Evolutionary conservation across 2,797 vertebrate genomes (phyloP).

Genomic region (Thamnophis elegans): DNA sequence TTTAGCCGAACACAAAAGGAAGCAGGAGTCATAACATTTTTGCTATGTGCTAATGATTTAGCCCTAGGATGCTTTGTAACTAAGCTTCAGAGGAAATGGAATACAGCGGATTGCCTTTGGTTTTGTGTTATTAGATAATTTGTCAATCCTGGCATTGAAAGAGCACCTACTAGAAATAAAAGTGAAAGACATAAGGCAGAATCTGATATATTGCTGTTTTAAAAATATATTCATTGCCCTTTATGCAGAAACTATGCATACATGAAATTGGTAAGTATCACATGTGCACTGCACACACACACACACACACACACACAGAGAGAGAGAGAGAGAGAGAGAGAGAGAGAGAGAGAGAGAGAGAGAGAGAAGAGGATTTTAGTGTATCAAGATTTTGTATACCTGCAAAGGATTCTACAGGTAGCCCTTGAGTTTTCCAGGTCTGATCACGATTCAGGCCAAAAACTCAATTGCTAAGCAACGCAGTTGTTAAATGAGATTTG

Average conservation of each 20-base stretch:
- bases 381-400: constrained; percentile 16
- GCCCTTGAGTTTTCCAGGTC: background rate
- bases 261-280: constrained; percentile 25
- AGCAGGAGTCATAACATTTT: constrained; percentile 49
- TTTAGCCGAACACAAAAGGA: constrained; percentile 22
- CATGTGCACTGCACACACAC: background rate
- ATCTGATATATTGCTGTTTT: constrained; percentile 20
- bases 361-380: background rate
- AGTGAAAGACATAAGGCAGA: constrained; percentile 43
- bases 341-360: too few relatives aligned
- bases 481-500: background rate
- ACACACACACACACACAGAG: background rate
- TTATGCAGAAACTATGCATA: constrained; percentile 35
- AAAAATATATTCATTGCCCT: constrained; percentile 8
- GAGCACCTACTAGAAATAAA: constrained; percentile 50
- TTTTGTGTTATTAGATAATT: constrained; percentile 64
- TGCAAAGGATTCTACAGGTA: background rate
- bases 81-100: constrained; percentile 42
- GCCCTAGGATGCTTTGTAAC: constrained; percentile 57
- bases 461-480: too few relatives aligned
- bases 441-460: background rate
- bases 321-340: too few relatives aligned
- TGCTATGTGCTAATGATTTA: constrained; percentile 36
- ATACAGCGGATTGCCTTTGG: constrained; percentile 38
- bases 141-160: constrained; percentile 66